Evolutionary conservation across 2,113 vertebrate species (phyloP), one percentile per base, ranked within the genome.

Genomic region (Corydoras sp.): DNA sequence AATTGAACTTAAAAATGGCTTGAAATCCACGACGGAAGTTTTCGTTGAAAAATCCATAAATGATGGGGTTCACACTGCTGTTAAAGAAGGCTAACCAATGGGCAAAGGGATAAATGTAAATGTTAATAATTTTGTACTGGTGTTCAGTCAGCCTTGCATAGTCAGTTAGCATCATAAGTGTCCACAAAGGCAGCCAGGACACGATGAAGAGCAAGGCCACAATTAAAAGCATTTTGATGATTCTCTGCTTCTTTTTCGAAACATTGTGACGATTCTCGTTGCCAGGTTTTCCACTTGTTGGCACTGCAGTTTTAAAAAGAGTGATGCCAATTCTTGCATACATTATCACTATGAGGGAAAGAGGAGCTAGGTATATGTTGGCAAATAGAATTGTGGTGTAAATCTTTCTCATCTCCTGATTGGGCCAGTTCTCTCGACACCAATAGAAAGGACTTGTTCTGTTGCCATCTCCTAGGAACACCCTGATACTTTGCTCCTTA

Each of bases 151-250:
- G 83, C 75, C 83, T 90, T 31, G 89, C 87, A 0, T 97, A 97
- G 84, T 97, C 93, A 0, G 91, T 94, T 6, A 96, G 90, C 95
- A 98, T 93, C 91, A 95, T 94, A 53, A 96, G 85, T 0, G 93
- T 91, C 94, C 95, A 98, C 72, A 97, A 72, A 0, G 94, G 94
- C n/a, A 98, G 84, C 95, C 95, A 98, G 43, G 95, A 97, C 0
- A 97, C 51, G 51, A 91, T 85, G 76, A 98, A 98, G 0, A 97
- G 90, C 75, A 95, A 63, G 3, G 93, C 93, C 15, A 98, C 93
- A 0, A 87, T 73, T 0, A 94, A 68, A 0, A 98, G 92, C 96
- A 96, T 97, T 80, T 93, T 95, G 66, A 97, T 90, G 65, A 91
- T 91, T 50, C 90, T 85, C 7, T 90, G 92, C 56, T 98, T 95